A percentile compares a stretch with the other conserved stretches of the same genome.
Conservation (phyloP, 2,113 vertebrate genomes). For the Catharus fuscescens region DNA sequence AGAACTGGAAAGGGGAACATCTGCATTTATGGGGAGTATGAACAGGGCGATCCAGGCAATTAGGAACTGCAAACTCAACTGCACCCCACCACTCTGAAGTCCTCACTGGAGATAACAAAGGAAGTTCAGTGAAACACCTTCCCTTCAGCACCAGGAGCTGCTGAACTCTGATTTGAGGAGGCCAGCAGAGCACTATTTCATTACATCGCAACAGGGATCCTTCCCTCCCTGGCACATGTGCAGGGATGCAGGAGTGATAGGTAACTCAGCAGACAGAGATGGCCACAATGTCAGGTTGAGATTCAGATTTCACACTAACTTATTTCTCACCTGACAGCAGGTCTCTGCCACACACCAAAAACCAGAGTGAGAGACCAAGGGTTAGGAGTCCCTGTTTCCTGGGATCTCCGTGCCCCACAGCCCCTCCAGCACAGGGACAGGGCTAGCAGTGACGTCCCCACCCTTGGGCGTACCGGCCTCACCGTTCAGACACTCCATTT, state of each 20-base stretch:
- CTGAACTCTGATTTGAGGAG: neutral
- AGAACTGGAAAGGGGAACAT: neutral
- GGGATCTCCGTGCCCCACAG: neutral
- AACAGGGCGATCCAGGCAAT: neutral
- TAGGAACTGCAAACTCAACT: neutral
- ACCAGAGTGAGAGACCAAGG: neutral
- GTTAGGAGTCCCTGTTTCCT: neutral
- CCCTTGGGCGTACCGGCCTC: neutral
- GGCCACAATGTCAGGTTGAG: accelerated
- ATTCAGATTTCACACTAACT: neutral
- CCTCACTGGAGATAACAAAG: neutral
- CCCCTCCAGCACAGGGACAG: neutral
- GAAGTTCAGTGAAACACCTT: neutral
- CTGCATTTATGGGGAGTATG: neutral
- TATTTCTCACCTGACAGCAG: neutral
- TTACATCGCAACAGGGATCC: neutral
- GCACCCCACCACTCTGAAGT: neutral
- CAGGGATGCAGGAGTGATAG: neutral
- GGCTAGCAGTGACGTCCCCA: neutral
- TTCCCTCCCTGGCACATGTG: neutral
- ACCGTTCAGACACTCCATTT: conserved; percentile 98
- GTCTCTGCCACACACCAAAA: neutral
- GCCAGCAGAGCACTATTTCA: neutral
- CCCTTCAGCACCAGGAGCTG: neutral
- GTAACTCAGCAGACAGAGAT: neutral